Conservation (phyloP, 2,797 vertebrate species). For the Enteromius thamalakanensis region DNA sequence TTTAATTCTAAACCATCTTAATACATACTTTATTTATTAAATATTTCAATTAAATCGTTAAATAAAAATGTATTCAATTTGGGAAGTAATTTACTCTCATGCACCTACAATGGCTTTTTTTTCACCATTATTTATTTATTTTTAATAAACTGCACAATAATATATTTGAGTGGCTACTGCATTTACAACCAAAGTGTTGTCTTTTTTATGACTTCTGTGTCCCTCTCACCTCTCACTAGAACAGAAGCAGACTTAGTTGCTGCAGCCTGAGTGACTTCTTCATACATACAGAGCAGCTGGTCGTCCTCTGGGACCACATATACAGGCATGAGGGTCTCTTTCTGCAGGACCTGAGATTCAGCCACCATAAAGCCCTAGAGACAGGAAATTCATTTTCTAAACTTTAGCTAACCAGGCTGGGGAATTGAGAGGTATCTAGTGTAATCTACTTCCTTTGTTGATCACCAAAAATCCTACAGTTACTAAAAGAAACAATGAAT, state of each 20-base stretch:
- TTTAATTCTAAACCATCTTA: not conserved
- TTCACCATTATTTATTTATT: too few relatives aligned
- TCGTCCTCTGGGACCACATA: slow-evolving; percentile 78
- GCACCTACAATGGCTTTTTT: not conserved
- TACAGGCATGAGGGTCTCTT: slow-evolving; percentile 76
- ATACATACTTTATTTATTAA: not conserved
- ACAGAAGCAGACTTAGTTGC: slow-evolving; percentile 74
- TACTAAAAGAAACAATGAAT: slow-evolving; percentile 15
- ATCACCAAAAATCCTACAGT: slow-evolving; percentile 1
- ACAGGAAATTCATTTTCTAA: not conserved
- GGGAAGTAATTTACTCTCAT: not conserved
- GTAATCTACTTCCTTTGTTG: not conserved
- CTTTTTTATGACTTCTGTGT: not conserved
- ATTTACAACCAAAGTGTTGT: not conserved
- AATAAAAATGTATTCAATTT: too few relatives aligned
- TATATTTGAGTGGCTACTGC: not conserved
- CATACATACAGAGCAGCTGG: slow-evolving; percentile 79
- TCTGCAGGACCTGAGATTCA: slow-evolving; percentile 72
- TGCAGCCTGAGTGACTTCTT: slow-evolving; percentile 76
- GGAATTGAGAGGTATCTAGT: not conserved
- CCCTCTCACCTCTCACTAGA: slow-evolving; percentile 75
- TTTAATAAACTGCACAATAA: not conserved
- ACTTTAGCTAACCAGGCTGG: slow-evolving; percentile 14
- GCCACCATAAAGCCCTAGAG: slow-evolving; percentile 78
- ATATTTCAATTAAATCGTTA: not conserved